phyloP scores from a whole-genome alignment of 2,797 vertebrate genomes.

The Gila robusta region DNA sequence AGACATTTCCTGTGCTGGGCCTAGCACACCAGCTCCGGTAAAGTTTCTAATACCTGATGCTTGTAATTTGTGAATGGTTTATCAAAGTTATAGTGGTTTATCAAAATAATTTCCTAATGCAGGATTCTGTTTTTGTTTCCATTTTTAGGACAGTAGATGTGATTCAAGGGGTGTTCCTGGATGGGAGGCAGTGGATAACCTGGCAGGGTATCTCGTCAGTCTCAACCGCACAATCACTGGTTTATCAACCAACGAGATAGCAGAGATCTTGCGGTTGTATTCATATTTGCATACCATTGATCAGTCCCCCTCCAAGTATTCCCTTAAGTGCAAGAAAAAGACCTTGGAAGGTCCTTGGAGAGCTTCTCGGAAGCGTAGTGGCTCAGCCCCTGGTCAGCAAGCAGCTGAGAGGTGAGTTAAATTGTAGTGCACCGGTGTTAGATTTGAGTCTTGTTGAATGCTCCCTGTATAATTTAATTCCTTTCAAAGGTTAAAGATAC shows the following conservation, averaged over 20 bases:
- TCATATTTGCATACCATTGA: neutral
- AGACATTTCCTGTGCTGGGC: neutral
- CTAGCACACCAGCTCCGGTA: neutral
- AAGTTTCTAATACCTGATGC: neutral
- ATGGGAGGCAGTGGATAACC: slow-evolving; percentile 51
- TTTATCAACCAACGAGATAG: slow-evolving; percentile 24
- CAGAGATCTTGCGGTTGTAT: slow-evolving; percentile 41
- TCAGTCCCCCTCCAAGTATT: slow-evolving; percentile 10
- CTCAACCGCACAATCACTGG: slow-evolving; percentile 54
- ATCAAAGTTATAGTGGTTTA: neutral
- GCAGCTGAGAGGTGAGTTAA: slow-evolving; percentile 13
- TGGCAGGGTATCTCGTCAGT: slow-evolving; percentile 43
- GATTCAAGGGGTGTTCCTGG: slow-evolving; percentile 52
- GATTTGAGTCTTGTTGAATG: neutral
- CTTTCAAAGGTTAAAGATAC: neutral
- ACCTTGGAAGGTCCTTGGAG: slow-evolving; percentile 21
- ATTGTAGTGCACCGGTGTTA: neutral
- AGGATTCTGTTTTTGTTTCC: neutral
- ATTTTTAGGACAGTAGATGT: slow-evolving; percentile 18
- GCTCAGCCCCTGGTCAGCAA: slow-evolving; percentile 38
- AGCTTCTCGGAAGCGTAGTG: slow-evolving; percentile 26
- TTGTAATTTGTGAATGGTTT: neutral
- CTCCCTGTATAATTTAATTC: neutral
- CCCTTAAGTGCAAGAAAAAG: slow-evolving; percentile 24
- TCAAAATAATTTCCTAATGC: neutral